These are phyloP conservation scores for Danio kyathit DNA, from an alignment of 2,797 vertebrate genomes.

Conservation along the genomic window DNA sequence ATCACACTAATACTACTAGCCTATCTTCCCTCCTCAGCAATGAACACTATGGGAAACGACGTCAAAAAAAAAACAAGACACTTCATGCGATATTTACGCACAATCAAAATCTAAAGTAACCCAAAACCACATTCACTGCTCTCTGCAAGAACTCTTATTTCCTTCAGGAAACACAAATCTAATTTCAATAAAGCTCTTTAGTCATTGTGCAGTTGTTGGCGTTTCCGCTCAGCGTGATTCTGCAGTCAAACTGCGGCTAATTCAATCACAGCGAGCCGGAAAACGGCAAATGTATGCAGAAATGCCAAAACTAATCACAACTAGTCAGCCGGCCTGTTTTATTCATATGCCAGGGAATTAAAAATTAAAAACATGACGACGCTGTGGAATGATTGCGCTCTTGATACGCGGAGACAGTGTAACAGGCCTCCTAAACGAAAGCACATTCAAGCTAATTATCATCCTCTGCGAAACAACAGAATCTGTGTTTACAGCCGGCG, in stretches of 20 bases:
- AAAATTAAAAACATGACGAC: constrained; percentile 17
- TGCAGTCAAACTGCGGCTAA: background rate
- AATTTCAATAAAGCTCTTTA: constrained; percentile 16
- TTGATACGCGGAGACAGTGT: background rate
- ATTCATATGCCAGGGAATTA: constrained; percentile 13
- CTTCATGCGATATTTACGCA: background rate
- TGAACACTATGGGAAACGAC: too few species aligned
- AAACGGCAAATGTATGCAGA: constrained; percentile 28
- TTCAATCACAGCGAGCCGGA: constrained; percentile 1
- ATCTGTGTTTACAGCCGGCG: constrained; percentile 16
- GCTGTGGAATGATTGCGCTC: background rate
- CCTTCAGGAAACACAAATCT: constrained; percentile 1
- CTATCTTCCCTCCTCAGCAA: too few species aligned
- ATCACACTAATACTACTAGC: too few species aligned
- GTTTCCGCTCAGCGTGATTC: background rate
- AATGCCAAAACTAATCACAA: constrained; percentile 19
- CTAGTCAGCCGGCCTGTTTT: constrained; percentile 17
- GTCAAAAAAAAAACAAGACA: too few species aligned
- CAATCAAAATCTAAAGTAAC: background rate
- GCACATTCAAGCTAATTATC: constrained; percentile 32
- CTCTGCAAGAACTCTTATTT: background rate
- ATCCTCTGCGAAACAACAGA: constrained; percentile 13
- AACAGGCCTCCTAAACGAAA: background rate
- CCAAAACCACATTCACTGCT: background rate
- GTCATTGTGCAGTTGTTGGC: background rate